Percentiles rank a stretch among this genome's conserved stretches.
Evolutionary conservation across 2,113 vertebrate species (phyloP).

Genomic region (Trichomycterus rosablanca): DNA sequence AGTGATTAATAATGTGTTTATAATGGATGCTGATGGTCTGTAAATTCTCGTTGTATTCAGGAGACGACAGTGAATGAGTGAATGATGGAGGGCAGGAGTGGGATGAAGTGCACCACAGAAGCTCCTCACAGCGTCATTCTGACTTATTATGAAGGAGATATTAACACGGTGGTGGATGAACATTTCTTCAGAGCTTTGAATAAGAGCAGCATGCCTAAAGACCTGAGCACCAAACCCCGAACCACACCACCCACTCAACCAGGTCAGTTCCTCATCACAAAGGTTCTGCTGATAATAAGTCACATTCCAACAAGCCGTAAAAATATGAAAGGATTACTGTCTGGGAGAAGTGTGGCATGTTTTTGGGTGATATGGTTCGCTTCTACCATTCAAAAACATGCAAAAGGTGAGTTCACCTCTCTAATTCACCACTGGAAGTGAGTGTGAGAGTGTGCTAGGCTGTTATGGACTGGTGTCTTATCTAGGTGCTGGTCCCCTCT

Average conservation of each 20-base stretch:
- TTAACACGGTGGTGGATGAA: slow-evolving; percentile 75
- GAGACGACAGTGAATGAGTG: background rate
- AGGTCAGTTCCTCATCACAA: slow-evolving; percentile 23
- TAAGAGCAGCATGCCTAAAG: slow-evolving; percentile 62
- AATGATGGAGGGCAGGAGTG: slow-evolving; percentile 18
- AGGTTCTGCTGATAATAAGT: background rate
- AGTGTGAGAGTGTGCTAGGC: no score
- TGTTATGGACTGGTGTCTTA: no score
- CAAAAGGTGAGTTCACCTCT: no score
- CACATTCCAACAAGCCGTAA: no score
- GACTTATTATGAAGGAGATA: slow-evolving; percentile 82
- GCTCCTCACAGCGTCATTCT: slow-evolving; percentile 69
- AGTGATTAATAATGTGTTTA: no score
- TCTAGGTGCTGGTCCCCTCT: no score
- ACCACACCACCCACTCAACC: slow-evolving; percentile 12
- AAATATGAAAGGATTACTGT: no score
- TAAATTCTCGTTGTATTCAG: background rate
- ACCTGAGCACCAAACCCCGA: slow-evolving; percentile 53
- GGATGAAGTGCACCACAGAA: slow-evolving; percentile 63
- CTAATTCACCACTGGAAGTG: no score
- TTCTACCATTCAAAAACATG: no score
- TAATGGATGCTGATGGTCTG: background rate
- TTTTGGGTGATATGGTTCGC: no score
- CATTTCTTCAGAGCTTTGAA: slow-evolving; percentile 80
- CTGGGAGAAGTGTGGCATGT: no score